These are phyloP conservation scores for Entomobrya multifasciata DNA, from an alignment of 2,888 invertebrate species.

Conservation along the genomic window DNA sequence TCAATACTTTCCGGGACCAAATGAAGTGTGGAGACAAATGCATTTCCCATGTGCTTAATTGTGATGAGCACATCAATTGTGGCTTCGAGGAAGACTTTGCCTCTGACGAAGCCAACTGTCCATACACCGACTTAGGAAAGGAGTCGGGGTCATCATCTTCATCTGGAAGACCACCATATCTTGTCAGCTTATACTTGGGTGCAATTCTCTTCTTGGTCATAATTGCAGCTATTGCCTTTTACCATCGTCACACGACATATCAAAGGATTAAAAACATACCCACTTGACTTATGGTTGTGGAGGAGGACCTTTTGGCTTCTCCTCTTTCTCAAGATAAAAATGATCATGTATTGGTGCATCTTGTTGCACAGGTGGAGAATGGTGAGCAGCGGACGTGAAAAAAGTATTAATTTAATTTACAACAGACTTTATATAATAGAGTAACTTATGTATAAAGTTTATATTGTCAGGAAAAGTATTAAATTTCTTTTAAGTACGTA, in stretches of 20 bases:
- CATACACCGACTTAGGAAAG: conserved; percentile 39
- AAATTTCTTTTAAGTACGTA: no score
- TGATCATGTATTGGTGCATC: conserved; percentile 2
- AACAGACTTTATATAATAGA: conserved; percentile 6
- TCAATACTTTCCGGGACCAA: conserved; percentile 60
- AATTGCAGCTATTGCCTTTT: conserved; percentile 62
- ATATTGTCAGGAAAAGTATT: no score
- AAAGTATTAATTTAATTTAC: conserved; percentile 51
- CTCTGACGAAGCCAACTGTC: conserved; percentile 75
- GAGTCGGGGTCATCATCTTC: neutral
- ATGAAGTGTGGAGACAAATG: conserved; percentile 73
- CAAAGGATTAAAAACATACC: conserved; percentile 73
- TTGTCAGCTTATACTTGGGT: conserved; percentile 64
- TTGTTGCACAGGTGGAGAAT: neutral
- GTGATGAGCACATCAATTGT: conserved; percentile 78
- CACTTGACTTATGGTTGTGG: conserved; percentile 41
- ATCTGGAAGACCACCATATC: conserved; percentile 44
- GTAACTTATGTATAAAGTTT: conserved; percentile 32
- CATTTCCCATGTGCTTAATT: conserved; percentile 75
- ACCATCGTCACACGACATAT: conserved; percentile 67
- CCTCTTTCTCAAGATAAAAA: conserved; percentile 9
- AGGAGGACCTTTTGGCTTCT: neutral
- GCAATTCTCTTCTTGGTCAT: conserved; percentile 69
- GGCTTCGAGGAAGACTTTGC: conserved; percentile 77
- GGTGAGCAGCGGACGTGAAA: conserved; percentile 31